Evolutionary conservation across 2,113 vertebrate genomes (phyloP), one percentile per base, ranked within the genome.

Genomic region (Rhynchomys soricoides): DNA sequence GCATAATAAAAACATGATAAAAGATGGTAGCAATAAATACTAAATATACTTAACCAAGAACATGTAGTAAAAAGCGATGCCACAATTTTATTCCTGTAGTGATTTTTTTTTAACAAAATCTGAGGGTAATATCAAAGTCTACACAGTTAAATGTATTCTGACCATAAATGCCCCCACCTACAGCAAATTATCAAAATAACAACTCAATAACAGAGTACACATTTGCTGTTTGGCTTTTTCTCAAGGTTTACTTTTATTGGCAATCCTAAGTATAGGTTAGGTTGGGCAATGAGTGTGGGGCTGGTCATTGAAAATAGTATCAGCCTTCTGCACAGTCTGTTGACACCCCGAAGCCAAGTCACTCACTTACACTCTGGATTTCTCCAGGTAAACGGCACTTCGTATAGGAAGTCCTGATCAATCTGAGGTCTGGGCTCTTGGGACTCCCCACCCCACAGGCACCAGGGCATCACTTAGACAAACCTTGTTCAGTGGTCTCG

Each of bases 11-110:
- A 81, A 95, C n/a, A 31, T 71, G n/a, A 85, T 21, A 64, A 92
- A 90, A 52, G 10, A 89, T 68, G 59, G 7, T n/a, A 95, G 75
- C 59, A 87, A 82, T 40, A 93, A 86, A 95, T 79, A 70, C 21
- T 45, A 83, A 92, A 55, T 77, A 90, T 2, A 55, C 26, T 86
- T 75, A 91, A 86, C 70, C 26, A 64, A 40, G 7, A 92, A 89
- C 37, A 59, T 48, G 55, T 43, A 52, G 43, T 89, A 57, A 94
- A 83, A 91, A 83, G 3, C 48, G 73, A 86, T 68, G 52, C 29
- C 83, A 62, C 5, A 78, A 40, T 70, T 55, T 62, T 48, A 66
- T 70, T 64, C 59, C 43, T 82, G 43, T 24, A 91, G 34, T 89
- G 66, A 57, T 45, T n/a, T 24, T 74, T 82, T 95, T 40, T 71